These are phyloP conservation scores for Schizopygopsis malacanthus DNA, from an alignment of 2,797 vertebrate species.

Conservation along the genomic window DNA sequence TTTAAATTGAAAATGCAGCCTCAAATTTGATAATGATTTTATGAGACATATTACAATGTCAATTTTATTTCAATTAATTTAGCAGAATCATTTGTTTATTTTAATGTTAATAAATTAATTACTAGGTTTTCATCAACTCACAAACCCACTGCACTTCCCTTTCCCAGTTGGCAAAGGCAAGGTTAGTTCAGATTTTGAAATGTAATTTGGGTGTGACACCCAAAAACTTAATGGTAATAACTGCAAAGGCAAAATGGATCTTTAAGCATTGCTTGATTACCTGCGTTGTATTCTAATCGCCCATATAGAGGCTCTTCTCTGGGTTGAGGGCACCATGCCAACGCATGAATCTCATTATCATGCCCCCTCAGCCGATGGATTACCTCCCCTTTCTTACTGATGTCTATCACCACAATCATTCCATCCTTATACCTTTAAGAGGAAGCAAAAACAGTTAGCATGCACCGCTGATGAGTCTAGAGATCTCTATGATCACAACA, in stretches of 20 bases:
- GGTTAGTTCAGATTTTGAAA: neutral
- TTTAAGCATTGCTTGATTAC: conserved; percentile 65
- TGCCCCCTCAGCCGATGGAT: conserved; percentile 91
- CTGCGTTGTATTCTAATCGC: conserved; percentile 75
- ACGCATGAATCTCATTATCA: conserved; percentile 92
- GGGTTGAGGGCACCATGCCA: conserved; percentile 89
- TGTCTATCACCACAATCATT: conserved; percentile 90
- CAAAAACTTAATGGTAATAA: neutral
- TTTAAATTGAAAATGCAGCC: too few relatives aligned
- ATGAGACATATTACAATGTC: too few relatives aligned
- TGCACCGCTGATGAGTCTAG: neutral
- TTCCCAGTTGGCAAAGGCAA: neutral
- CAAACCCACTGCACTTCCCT: neutral
- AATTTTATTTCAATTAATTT: too few relatives aligned
- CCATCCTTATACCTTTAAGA: conserved; percentile 92
- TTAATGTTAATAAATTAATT: neutral
- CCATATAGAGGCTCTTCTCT: conserved; percentile 73
- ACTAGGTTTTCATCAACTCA: neutral
- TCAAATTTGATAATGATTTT: too few relatives aligned
- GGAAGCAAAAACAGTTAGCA: neutral
- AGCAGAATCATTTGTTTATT: too few relatives aligned
- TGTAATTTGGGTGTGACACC: neutral
- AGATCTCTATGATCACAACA: neutral
- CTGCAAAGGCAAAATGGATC: neutral
- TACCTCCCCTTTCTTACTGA: conserved; percentile 91